Conservation (phyloP, 2,113 vertebrate species). For the Misgurnus anguillicaudatus region DNA sequence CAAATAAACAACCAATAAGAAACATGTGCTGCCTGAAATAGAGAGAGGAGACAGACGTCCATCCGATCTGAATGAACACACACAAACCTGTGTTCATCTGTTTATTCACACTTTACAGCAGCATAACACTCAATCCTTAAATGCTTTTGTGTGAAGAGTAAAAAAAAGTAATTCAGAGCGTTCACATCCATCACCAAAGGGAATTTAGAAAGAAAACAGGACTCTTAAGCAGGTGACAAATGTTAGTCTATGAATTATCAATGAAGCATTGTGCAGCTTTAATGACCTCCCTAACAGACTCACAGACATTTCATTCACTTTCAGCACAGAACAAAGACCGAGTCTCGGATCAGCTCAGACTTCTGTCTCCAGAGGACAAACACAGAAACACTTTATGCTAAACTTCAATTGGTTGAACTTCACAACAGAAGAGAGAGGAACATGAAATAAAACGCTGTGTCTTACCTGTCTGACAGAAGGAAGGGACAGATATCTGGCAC, state of each 20-base stretch:
- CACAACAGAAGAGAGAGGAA: slow-evolving; percentile 55
- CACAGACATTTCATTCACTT: slow-evolving; percentile 48
- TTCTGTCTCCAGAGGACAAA: slow-evolving; percentile 62
- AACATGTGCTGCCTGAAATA: slow-evolving; percentile 66
- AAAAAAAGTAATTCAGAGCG: background rate
- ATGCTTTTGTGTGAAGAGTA: slow-evolving; percentile 1
- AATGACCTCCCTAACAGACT: slow-evolving; percentile 54
- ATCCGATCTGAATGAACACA: no score
- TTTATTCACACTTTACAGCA: no score
- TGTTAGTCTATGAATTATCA: slow-evolving; percentile 55
- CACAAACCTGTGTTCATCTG: no score
- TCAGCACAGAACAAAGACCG: slow-evolving; percentile 33
- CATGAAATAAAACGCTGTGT: slow-evolving; percentile 56
- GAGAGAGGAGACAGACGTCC: slow-evolving; percentile 63
- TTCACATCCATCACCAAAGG: background rate
- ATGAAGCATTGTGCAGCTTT: slow-evolving; percentile 56
- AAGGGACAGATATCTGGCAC: slow-evolving; percentile 97
- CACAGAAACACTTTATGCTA: slow-evolving; percentile 66
- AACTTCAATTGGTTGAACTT: slow-evolving; percentile 59
- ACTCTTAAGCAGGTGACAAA: slow-evolving; percentile 35
- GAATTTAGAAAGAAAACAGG: slow-evolving; percentile 40
- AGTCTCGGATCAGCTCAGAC: background rate
- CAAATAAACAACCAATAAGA: slow-evolving; percentile 60
- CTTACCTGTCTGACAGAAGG: slow-evolving; percentile 93
- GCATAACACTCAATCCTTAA: background rate